Conservation (phyloP, 2,888 invertebrate genomes). For the Eueremaeus valkanovi region DNA sequence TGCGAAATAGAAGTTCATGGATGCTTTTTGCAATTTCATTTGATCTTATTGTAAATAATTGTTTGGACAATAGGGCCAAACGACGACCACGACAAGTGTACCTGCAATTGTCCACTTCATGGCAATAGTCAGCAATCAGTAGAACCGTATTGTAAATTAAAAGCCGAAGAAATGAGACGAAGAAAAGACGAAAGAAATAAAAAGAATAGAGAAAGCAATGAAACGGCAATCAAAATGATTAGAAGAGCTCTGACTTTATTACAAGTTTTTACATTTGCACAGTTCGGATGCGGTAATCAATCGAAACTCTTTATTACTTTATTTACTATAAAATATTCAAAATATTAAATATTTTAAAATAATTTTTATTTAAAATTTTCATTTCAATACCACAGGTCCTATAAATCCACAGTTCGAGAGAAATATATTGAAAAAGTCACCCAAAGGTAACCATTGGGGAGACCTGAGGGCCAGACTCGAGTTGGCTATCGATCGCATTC, state of each 20-base stretch:
- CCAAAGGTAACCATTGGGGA: slow-evolving; percentile 88
- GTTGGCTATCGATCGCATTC: slow-evolving; percentile 68
- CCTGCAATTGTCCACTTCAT: slow-evolving; percentile 54
- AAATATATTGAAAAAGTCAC: slow-evolving; percentile 76
- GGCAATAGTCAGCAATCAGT: slow-evolving; percentile 44
- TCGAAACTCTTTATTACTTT: no score
- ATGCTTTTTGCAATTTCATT: no score
- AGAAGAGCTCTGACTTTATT: slow-evolving; percentile 81
- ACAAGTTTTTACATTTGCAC: slow-evolving; percentile 87
- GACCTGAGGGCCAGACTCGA: slow-evolving; percentile 90
- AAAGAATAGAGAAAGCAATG: slow-evolving; percentile 36
- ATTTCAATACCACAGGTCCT: not conserved
- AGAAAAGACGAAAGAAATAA: slow-evolving; percentile 19
- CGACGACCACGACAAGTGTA: slow-evolving; percentile 49
- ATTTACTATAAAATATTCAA: no score
- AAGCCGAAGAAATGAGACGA: slow-evolving; percentile 20
- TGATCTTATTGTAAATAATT: no score
- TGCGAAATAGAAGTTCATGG: no score
- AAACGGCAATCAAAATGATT: slow-evolving; percentile 66
- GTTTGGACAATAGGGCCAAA: not conserved
- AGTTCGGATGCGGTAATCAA: slow-evolving; percentile 82
- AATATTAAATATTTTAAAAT: no score
- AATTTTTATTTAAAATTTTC: not conserved
- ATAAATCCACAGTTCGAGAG: slow-evolving; percentile 60
- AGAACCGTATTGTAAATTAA: slow-evolving; percentile 10